Evolutionary conservation across 2,113 vertebrate species (phyloP), one percentile per base, ranked within the genome.

Genomic region (Corythoichthys intestinalis): DNA sequence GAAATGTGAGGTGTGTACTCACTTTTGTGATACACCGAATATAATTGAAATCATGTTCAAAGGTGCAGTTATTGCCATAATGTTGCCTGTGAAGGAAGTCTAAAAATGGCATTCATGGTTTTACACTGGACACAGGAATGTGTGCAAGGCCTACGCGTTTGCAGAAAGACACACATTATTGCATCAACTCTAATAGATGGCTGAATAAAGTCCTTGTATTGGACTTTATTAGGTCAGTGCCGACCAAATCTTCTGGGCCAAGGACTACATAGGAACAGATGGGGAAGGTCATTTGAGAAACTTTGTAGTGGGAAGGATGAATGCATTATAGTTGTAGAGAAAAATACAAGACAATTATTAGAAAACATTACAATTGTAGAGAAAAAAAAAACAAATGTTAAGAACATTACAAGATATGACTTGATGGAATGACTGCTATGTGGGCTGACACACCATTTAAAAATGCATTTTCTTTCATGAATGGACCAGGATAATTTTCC

Each of bases 121-220:
- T 58, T 64, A 44, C 70, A 69, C 65, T 49, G 46, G 59, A 8
- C 68, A 67, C 52, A 78, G 76, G 78, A 85, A 85, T 81, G 81
- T 81, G 2, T 49, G 49, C 63, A n/a, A 62, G 59, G 59, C 60
- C 77, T 11, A 28, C 9, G 61, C 72, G 81, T 37, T 37, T 62
- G 72, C 10, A 20, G 52, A 15, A 62, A 4, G 61, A 4, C 39
- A 72, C 39, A 17, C 17, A 5, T 34, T 56, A 35, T 57, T 5
- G n/a, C 34, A 57, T 57, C 11, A 57, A 35, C 56, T 34, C 12
- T 9, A 13, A 58, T 15, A 58, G 20, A 56, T 56, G 54, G 2
- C 14, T 58, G 12, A 37, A 58, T 58, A 15, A 35, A 37, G 56
- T 58, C 34, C 56, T 35, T 58, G 34, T 37, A 12, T 37, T 4